Conservation (phyloP, 2,888 invertebrate species). For the Eupsilia transversa region DNA sequence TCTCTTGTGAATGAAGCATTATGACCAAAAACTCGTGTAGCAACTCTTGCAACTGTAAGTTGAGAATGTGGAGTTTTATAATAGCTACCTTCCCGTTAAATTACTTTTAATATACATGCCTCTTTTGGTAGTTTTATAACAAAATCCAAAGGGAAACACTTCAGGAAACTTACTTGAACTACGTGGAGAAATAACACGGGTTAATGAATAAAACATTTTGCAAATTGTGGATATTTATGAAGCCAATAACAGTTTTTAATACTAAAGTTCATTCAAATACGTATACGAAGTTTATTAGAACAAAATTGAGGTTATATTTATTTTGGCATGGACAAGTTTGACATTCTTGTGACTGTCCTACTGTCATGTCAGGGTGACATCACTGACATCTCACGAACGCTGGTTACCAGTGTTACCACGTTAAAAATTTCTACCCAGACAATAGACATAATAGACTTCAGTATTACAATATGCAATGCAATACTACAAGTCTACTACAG, state of each 20-base stretch:
- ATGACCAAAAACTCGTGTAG: constrained; percentile 56
- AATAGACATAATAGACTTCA: too few species aligned
- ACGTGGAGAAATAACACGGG: constrained; percentile 58
- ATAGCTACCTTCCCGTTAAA: neutral
- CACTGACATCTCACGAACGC: too few species aligned
- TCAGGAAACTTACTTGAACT: constrained; percentile 63
- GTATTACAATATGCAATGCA: too few species aligned
- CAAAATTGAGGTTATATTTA: constrained; percentile 22
- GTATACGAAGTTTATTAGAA: neutral
- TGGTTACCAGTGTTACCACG: too few species aligned
- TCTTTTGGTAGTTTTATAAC: neutral
- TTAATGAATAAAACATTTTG: constrained; percentile 65
- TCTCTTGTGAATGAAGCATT: constrained; percentile 39
- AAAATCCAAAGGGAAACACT: constrained; percentile 2
- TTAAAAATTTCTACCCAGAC: too few species aligned
- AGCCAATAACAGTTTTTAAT: neutral
- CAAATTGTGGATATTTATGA: neutral
- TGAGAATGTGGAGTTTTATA: neutral
- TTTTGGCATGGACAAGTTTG: neutral
- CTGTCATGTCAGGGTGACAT: too few species aligned
- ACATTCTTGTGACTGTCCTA: too few species aligned
- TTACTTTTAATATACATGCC: neutral
- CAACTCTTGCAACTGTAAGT: constrained; percentile 69
- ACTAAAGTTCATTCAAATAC: neutral
- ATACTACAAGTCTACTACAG: too few species aligned